These are phyloP conservation scores for Dolichoris vasculosae DNA, from an alignment of 1,140 invertebrate species.

Conservation along the genomic window DNA sequence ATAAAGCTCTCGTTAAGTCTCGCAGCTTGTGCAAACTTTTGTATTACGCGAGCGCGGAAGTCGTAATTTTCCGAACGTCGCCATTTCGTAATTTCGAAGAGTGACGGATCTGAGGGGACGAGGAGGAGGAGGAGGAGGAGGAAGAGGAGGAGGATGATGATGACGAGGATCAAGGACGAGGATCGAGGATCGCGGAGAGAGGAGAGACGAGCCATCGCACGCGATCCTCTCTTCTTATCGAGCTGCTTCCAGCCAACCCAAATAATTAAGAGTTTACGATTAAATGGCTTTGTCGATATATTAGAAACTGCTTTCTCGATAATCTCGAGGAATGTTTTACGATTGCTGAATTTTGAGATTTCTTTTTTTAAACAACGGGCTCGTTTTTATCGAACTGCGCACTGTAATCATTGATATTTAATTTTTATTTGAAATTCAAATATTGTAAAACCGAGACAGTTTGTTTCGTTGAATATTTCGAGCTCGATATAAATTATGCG, in stretches of 20 bases:
- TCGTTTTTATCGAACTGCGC: neutral
- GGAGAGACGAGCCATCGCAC: neutral
- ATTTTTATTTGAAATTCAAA: neutral
- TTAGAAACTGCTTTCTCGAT: neutral
- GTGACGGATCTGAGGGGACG: too few species aligned
- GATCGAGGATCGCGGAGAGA: neutral
- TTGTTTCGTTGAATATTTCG: too few species aligned
- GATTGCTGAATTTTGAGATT: neutral
- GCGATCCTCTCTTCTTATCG: neutral
- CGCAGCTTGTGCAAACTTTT: constrained; percentile 27
- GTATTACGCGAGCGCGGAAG: constrained; percentile 17
- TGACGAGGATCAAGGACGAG: neutral
- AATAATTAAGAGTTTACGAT: neutral
- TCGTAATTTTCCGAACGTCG: constrained; percentile 24
- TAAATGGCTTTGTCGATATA: neutral
- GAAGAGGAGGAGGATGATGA: neutral
- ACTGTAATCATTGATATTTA: neutral
- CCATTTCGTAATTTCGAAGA: constrained; percentile 10
- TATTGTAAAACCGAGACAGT: neutral
- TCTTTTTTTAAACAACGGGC: neutral
- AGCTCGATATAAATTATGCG: too few species aligned
- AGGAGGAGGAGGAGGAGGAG: neutral
- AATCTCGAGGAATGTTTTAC: neutral
- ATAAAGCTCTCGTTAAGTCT: constrained; percentile 22
- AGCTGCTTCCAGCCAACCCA: neutral